These are phyloP conservation scores for Sinelater perroti DNA, from an alignment of 2,888 invertebrate species.

Conservation along the genomic window DNA sequence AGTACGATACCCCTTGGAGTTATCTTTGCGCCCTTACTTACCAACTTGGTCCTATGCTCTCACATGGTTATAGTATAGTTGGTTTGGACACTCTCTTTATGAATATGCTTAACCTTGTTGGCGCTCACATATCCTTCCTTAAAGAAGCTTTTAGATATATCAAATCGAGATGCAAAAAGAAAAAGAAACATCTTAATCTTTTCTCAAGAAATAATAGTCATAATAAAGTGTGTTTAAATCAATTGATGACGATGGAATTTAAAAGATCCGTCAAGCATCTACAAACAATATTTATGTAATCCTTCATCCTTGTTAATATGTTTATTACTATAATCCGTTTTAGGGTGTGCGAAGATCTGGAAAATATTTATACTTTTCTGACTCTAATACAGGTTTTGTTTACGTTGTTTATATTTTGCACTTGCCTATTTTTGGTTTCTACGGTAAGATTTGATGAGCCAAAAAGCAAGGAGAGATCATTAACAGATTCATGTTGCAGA, in stretches of 20 bases:
- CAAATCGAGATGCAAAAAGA: conserved; percentile 39
- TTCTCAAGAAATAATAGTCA: not conserved
- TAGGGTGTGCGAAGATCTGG: conserved; percentile 51
- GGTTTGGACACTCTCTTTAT: conserved; percentile 55
- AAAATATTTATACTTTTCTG: conserved; percentile 50
- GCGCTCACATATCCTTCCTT: conserved; percentile 51
- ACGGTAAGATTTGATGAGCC: too few species aligned
- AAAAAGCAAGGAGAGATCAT: too few species aligned
- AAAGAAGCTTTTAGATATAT: conserved; percentile 54
- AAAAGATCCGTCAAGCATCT: conserved; percentile 51
- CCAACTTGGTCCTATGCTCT: conserved; percentile 54
- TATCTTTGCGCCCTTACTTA: conserved; percentile 53
- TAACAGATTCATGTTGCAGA: conserved; percentile 11
- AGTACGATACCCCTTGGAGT: conserved; percentile 46
- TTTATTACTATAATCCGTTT: conserved; percentile 6
- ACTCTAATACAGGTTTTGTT: conserved; percentile 53
- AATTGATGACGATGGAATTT: conserved; percentile 48
- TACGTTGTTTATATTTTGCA: conserved; percentile 55
- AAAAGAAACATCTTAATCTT: conserved; percentile 21
- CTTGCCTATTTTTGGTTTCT: conserved; percentile 54
- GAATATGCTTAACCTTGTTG: conserved; percentile 55
- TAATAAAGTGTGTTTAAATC: conserved; percentile 31
- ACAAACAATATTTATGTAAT: conserved; percentile 51
- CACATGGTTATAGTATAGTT: conserved; percentile 52
- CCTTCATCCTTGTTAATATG: not conserved